These are phyloP conservation scores for Helicoverpa zea DNA, from an alignment of 1,140 invertebrate genomes.

Conservation along the genomic window DNA sequence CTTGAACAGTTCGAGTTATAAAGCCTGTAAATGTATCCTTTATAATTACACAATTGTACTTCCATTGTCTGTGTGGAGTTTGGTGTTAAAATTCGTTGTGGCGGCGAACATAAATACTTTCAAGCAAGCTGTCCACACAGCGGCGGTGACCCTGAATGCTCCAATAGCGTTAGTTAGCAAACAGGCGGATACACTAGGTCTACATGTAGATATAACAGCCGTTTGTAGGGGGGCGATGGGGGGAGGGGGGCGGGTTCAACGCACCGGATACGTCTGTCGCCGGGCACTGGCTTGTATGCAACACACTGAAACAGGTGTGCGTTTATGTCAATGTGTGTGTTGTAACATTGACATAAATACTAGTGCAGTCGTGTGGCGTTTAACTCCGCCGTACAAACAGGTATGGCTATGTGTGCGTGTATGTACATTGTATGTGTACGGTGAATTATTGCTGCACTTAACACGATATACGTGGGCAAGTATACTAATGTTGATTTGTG, in stretches of 20 bases:
- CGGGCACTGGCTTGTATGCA: slow-evolving; percentile 64
- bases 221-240: slow-evolving; percentile 44
- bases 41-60: slow-evolving; percentile 46
- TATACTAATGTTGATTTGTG: slow-evolving; percentile 66
- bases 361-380: slow-evolving; percentile 56
- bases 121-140: slow-evolving; percentile 58
- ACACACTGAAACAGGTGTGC: slow-evolving; percentile 71
- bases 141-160: slow-evolving; percentile 62
- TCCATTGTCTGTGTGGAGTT: slow-evolving; percentile 46
- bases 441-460: slow-evolving; percentile 69
- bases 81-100: slow-evolving; percentile 44
- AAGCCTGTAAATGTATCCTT: slow-evolving; percentile 18
- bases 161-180: slow-evolving; percentile 60
- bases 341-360: slow-evolving; percentile 85
- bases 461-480: slow-evolving; percentile 62
- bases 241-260: slow-evolving; percentile 74
- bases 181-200: slow-evolving; percentile 55
- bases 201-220: slow-evolving; percentile 53
- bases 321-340: slow-evolving; percentile 60
- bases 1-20: slow-evolving; percentile 27
- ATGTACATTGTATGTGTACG: slow-evolving; percentile 51
- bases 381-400: slow-evolving; percentile 37
- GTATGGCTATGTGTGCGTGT: slow-evolving; percentile 43
- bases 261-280: slow-evolving; percentile 82
- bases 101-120: slow-evolving; percentile 43